Base-by-base conservation (phyloP, 2,797 vertebrate species). In the Pseudochromis fuscus region DNA sequence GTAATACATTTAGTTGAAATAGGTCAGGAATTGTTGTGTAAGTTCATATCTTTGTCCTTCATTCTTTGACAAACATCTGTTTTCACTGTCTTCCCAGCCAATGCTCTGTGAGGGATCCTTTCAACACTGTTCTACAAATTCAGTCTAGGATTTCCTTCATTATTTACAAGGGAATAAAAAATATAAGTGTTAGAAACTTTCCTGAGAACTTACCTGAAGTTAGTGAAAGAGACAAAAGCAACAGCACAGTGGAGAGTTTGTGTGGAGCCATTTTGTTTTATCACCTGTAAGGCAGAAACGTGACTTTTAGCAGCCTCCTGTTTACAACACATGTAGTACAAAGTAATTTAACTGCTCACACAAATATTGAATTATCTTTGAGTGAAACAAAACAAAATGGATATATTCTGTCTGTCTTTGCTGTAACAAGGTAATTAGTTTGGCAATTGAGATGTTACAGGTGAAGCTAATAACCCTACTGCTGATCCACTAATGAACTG, bases 201-300 rank as follows among this genome's bases (percentile, higher is more conserved):
- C 24, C 7, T 27, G 18, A 21, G 7, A 33, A 77, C 88, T 75
- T 80, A 94, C 94, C 84, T 87, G 63, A 79, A 38, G 8, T 46
- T 35, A 76, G 2, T 12, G 59, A 68, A 11, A 79, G 30, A 13
- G 18, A 58, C 49, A 92, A 63, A 52, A 92, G 13, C 31, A 94
- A 9, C 66, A 93, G 67, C 62, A 84, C 31, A 24, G 73, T 1
- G n/a, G 31, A 51, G 42, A 49, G 67, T 45, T 7, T 72, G 50
- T 75, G 50, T 0, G 4, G 61, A 52, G 24, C 37, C 93, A 94
- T 95, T 42, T 11, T 3, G 33, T 35, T 9, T 13, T n/a, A 5
- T 65, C 44, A 75, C 59, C 89, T 92, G 74, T 35, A 83, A 75
- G 37, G 62, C 31, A 82, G 40, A 84, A 55, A 77, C 51, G 75